Evolutionary conservation across 2,888 invertebrate genomes (phyloP).

Genomic region (Hydrotaea diabolus): DNA sequence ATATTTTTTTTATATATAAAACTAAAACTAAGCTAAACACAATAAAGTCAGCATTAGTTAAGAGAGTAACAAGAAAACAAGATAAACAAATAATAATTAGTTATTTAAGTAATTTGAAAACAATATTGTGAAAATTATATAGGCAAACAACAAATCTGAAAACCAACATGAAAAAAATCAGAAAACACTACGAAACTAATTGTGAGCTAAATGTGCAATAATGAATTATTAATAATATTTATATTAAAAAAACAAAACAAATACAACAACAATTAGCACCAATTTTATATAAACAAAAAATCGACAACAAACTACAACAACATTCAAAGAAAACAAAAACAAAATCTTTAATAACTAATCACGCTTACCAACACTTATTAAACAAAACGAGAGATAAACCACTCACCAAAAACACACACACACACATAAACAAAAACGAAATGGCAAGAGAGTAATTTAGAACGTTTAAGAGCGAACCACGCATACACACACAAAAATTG

Average conservation of each 20-base stretch:
- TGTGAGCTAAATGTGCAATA: slow-evolving; percentile 68
- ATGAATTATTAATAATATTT: slow-evolving; percentile 58
- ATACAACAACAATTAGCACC: slow-evolving; percentile 60
- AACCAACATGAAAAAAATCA: slow-evolving; percentile 48
- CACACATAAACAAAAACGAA: slow-evolving; percentile 32
- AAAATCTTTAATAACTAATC: slow-evolving; percentile 37
- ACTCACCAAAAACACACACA: not conserved
- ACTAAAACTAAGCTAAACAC: slow-evolving; percentile 27
- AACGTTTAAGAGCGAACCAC: no score
- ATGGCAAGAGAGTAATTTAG: slow-evolving; percentile 31
- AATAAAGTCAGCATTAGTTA: slow-evolving; percentile 64
- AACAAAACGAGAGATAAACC: slow-evolving; percentile 27
- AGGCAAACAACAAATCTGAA: slow-evolving; percentile 20
- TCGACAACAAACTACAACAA: slow-evolving; percentile 35
- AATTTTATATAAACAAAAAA: slow-evolving; percentile 60
- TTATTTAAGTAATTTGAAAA: slow-evolving; percentile 35
- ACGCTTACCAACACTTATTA: slow-evolving; percentile 28
- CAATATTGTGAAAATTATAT: not conserved
- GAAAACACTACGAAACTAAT: slow-evolving; percentile 64
- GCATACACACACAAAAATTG: slow-evolving; percentile 29
- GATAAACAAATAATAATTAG: slow-evolving; percentile 39
- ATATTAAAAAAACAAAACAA: not conserved
- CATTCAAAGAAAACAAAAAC: slow-evolving; percentile 32
- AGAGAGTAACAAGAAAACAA: slow-evolving; percentile 38
- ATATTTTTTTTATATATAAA: slow-evolving; percentile 32